phyloP scores from a whole-genome alignment of 2,113 vertebrate genomes.

The Ophthalmolycus amberensis region DNA sequence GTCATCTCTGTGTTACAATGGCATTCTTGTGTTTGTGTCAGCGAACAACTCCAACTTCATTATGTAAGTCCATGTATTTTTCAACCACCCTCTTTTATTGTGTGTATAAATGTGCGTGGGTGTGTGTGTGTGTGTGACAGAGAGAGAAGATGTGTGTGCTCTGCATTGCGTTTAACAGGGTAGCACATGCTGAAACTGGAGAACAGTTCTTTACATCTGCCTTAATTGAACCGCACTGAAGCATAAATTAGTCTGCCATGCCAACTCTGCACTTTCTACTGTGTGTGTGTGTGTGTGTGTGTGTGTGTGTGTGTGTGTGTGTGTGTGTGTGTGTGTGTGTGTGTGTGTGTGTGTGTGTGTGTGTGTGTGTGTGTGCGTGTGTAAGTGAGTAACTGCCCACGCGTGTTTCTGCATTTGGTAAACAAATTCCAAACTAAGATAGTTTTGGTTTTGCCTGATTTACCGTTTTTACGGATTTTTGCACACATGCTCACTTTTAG shows the following conservation, averaged over 20 bases:
- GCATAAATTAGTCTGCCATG: conserved; percentile 71
- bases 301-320: conserved; percentile 19
- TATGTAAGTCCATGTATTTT: conserved; percentile 35
- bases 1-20: conserved; percentile 26
- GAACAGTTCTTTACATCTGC: conserved; percentile 66
- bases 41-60: conserved; percentile 40
- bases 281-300: conserved; percentile 9
- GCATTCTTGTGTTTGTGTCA: conserved; percentile 35
- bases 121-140: conserved; percentile 10
- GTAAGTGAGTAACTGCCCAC: conserved; percentile 8
- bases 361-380: background rate
- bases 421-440: conserved; percentile 31
- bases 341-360: conserved; percentile 16
- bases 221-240: conserved; percentile 76
- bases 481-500: background rate
- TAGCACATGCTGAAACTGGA: conserved; percentile 49
- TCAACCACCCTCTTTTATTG: conserved; percentile 3
- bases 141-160: conserved; percentile 26
- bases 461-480: background rate
- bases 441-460: conserved; percentile 5
- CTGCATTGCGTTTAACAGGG: conserved; percentile 65
- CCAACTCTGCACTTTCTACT: conserved; percentile 68
- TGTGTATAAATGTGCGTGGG: background rate
- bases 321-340: conserved; percentile 5
- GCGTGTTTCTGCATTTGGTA: conserved; percentile 29